Evolutionary conservation across 2,113 vertebrate species (phyloP).

Genomic region (Eonycteris spelaea): DNA sequence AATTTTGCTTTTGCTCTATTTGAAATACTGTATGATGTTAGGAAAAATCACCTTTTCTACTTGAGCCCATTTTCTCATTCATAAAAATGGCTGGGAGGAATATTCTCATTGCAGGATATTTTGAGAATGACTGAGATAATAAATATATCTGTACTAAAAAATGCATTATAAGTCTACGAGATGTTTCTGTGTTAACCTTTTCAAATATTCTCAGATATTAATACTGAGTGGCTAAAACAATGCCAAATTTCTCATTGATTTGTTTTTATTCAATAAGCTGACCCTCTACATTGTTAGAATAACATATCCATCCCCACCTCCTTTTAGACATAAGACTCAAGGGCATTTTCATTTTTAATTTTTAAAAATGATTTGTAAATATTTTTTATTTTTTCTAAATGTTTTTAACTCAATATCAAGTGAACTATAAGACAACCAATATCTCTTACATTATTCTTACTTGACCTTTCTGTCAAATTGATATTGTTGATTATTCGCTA

Average conservation of each 20-base stretch:
- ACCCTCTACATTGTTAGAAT: neutral
- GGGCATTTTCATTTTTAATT: neutral
- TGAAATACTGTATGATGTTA: neutral
- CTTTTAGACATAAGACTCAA: neutral
- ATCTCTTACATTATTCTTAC: neutral
- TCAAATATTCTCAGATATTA: conserved; percentile 19
- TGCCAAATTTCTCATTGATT: neutral
- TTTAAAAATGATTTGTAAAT: neutral
- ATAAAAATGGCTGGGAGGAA: neutral
- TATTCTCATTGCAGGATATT: neutral
- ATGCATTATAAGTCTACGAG: neutral
- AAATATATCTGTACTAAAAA: neutral
- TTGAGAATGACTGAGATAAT: neutral
- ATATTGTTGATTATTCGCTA: neutral
- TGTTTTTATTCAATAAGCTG: conserved; percentile 4
- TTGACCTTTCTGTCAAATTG: neutral
- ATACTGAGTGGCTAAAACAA: conserved; percentile 9
- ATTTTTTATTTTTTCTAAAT: neutral
- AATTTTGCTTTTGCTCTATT: neutral
- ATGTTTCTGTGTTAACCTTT: neutral
- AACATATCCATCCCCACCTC: neutral
- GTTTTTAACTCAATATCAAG: neutral
- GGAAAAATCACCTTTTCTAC: neutral
- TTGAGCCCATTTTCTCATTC: neutral
- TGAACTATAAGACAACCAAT: neutral